Base-by-base conservation (phyloP, 2,888 invertebrate species). In the Thera britannica region DNA sequence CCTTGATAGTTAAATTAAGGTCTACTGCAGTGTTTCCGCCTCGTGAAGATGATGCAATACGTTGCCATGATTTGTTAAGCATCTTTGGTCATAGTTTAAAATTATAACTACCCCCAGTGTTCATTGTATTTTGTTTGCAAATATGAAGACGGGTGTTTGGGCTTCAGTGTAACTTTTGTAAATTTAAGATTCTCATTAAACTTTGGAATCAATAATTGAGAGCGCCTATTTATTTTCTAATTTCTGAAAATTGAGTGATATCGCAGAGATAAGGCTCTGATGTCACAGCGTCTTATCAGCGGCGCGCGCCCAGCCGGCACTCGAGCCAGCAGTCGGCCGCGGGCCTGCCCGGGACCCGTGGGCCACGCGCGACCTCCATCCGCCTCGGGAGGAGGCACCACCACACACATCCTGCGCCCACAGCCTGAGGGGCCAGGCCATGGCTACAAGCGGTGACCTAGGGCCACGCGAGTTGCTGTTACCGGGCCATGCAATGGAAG, bases 301-400 rank as follows among this genome's bases (percentile, higher is more conserved):
- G 58, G 65, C 60, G 69, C 71, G 68, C 70, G 73, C 61, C 72
- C 63, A 67, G 58, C 63, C 70, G 51, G 65, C 69, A 62, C 58
- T 65, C 62, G 66, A 56, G 34, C 75, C 76, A 67, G 65, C 83
- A 83, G 84, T 83, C 81, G 82, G 72, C 72, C 77, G 77, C 79
- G 75, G 80, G 80, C 80, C 79, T 71, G 75, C 74, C 74, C 73
- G 77, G 76, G 73, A 67, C 72, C 71, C 70, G 76, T 58, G 61
- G 44, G 59, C 48, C 62, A 23, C 12, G 8, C 55, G 46, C 52
- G 56, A 56, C 62, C 62, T 48, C 46, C 12, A 7, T 36, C 36
- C 3, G 54, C 11, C 54, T 23, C 35, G 35, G 35, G 36, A 38
- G 46, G 36, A 56, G 46, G 9, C 11, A 51, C 59, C 57, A 23